These are phyloP conservation scores for Lipophrys pholis DNA, from an alignment of 2,113 vertebrate species.

Conservation along the genomic window DNA sequence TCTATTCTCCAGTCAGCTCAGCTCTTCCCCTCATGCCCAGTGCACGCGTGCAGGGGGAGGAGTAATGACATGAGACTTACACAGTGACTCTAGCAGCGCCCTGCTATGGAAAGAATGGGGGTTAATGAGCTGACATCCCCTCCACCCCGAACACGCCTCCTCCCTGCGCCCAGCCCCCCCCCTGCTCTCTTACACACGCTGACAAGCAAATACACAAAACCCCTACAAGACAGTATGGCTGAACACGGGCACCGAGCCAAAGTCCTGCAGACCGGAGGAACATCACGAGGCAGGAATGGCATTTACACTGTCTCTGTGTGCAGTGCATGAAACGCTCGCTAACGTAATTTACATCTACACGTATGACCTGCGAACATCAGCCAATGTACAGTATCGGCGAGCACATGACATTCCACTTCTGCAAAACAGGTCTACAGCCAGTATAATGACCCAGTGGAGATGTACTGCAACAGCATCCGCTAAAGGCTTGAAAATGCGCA, in stretches of 20 bases:
- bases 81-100: constrained; percentile 64
- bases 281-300: constrained; percentile 33
- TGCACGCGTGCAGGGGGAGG: constrained; percentile 61
- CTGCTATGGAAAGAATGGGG: constrained; percentile 69
- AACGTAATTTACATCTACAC: constrained; percentile 15
- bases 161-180: constrained; percentile 37
- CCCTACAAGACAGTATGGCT: constrained; percentile 35
- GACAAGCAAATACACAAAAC: constrained; percentile 59
- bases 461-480: not conserved
- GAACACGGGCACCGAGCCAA: constrained; percentile 56
- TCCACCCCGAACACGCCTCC: constrained; percentile 66
- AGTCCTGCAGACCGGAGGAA: constrained; percentile 31
- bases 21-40: constrained; percentile 39
- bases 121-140: constrained; percentile 81
- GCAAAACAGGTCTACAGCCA: not conserved
- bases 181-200: constrained; percentile 52
- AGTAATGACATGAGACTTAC: constrained; percentile 75
- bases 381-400: constrained; percentile 8
- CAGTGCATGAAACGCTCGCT: constrained; percentile 8
- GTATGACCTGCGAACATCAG: constrained; percentile 14
- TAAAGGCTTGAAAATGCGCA: not conserved
- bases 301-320: constrained; percentile 16
- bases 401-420: not conserved
- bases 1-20: constrained; percentile 30
- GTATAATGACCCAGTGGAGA: not conserved